phyloP scores from a whole-genome alignment of 2,888 invertebrate species.

The Schizaphis graminum region DNA sequence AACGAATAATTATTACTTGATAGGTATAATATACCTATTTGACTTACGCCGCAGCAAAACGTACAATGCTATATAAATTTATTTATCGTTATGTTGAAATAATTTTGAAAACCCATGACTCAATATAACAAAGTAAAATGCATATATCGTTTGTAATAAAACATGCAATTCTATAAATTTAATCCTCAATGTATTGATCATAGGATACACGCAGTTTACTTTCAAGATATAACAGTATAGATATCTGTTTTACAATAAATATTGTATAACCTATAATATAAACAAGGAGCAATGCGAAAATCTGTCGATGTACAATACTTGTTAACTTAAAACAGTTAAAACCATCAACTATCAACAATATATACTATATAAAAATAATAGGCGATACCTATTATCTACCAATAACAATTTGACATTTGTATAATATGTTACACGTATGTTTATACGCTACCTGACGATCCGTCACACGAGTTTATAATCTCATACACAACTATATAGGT shows the following conservation, averaged over 20 bases:
- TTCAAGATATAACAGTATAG: background rate
- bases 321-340: too few species aligned
- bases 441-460: too few species aligned
- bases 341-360: too few species aligned
- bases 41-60: background rate
- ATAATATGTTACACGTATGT: too few species aligned
- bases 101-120: background rate
- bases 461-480: background rate
- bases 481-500: too few species aligned
- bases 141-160: background rate
- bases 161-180: background rate
- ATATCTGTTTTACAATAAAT: too few species aligned
- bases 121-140: background rate
- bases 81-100: background rate
- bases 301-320: too few species aligned
- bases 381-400: too few species aligned
- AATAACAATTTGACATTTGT: too few species aligned
- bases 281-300: too few species aligned
- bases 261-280: too few species aligned
- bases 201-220: background rate
- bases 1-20: background rate
- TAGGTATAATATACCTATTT: background rate
- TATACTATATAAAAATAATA: too few species aligned
- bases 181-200: background rate
- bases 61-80: background rate